Base-by-base conservation (phyloP, 2,888 invertebrate species). In the Embidobia sp. region DNA sequence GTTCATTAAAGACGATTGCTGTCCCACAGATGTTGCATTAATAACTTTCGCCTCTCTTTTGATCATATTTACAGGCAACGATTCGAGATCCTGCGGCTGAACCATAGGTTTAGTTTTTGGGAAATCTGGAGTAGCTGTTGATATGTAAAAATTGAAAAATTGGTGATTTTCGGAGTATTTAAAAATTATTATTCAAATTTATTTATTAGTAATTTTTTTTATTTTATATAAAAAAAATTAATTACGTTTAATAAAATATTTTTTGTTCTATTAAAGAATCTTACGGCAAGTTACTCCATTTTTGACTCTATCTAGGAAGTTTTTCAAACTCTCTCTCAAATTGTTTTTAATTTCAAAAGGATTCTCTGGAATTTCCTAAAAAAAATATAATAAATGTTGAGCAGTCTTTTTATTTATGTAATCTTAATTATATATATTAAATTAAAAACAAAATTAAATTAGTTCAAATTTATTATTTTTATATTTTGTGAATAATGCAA, bases 231-330 rank as follows among this genome's bases (percentile, higher is more conserved):
- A 48, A 22, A 31, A 16, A 18, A 37, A 37, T 4, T 22, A 22
- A 22, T 22, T 37, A n/a, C 2, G 16, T 29, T 19, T 59, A 69
- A 51, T 40, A 37, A 51, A 46, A 3, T 53, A n/a, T 40, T 18
- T 53, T 18, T 37, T 15, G 8, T 26, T 26, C 26, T 31, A 31
- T 31, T 31, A 42, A 27, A 7, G 7, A 16, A 40, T 57, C 42
- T 64, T 27, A 70, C 69, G 7, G 51, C 59, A 59, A 66, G 11
- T 31, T n/a, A 55, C 33, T 26, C 70, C 72, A 26, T 69, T 70
- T 69, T 80, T 80, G 11, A 79, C 77, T 63, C 85, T 80, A 48
- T 78, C 76, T 11, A 86, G 61, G 70, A 83, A 86, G 22, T 82
- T 79, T 2, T 79, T 42, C 15, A 85, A 67, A 42, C 85, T 81